Conservation (phyloP, 2,888 invertebrate genomes). For the Petrolisthes manimaculis region DNA sequence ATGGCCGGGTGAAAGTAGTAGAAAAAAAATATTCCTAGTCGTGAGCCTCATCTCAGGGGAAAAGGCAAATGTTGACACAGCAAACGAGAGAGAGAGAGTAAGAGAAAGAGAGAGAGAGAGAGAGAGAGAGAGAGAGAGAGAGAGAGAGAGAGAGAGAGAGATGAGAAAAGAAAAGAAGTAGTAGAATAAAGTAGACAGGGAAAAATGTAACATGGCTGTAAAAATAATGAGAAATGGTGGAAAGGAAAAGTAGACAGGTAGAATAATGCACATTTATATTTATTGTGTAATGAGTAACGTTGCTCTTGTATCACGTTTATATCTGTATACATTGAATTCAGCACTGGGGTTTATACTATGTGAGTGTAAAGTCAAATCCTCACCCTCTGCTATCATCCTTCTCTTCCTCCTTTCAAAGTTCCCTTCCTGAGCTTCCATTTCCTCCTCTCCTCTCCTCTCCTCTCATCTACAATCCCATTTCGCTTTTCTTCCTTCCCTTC, state of each 20-base stretch:
- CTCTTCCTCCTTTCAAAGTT: neutral
- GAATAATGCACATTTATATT: too few species aligned
- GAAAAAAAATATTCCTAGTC: neutral
- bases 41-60: neutral
- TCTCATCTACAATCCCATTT: too few species aligned
- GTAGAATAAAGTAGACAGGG: neutral
- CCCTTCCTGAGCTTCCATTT: neutral
- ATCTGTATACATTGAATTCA: too few species aligned
- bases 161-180: neutral
- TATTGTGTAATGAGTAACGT: too few species aligned
- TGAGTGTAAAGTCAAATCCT: neutral
- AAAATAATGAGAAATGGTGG: neutral
- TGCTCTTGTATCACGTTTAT: too few species aligned
- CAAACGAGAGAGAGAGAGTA: slow-evolving; percentile 13
- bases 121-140: slow-evolving; percentile 12
- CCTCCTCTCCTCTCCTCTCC: neutral
- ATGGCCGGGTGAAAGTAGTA: neutral
- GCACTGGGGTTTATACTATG: too few species aligned
- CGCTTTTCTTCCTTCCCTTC: neutral
- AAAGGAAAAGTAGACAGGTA: neutral
- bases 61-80: neutral
- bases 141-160: neutral
- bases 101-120: neutral
- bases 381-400: neutral
- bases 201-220: neutral